Conservation (phyloP, 2,113 vertebrate species). For the Mormoops blainvillei region DNA sequence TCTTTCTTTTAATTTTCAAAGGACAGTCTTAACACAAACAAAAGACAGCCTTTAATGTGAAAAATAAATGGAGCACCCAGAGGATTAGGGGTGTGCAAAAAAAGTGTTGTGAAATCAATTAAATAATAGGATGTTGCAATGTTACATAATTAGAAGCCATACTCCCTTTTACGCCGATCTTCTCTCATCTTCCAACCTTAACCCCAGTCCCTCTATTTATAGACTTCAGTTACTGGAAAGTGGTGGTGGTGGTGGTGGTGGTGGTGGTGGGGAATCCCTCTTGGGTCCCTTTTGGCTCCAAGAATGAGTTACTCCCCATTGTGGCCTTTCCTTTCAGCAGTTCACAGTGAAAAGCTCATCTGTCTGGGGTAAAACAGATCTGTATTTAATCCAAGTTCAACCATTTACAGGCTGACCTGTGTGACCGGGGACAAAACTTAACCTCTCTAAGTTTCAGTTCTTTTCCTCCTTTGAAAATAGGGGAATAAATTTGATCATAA, state of each 20-base stretch:
- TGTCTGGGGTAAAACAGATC: neutral
- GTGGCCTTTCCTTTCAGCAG: neutral
- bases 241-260: too few relatives aligned
- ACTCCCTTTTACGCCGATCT: neutral
- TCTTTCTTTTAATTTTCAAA: neutral
- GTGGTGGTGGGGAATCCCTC: too few relatives aligned
- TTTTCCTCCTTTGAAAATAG: neutral
- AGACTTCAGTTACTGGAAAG: neutral
- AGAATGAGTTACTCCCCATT: neutral
- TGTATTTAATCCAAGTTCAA: neutral
- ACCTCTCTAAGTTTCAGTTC: neutral
- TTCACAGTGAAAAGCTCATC: neutral
- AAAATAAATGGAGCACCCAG: neutral
- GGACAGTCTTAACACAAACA: neutral
- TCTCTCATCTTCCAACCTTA: neutral
- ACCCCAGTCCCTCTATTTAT: neutral
- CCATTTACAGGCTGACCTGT: neutral
- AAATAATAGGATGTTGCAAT: neutral
- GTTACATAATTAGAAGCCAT: neutral
- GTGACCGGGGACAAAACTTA: neutral
- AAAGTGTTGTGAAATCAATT: neutral
- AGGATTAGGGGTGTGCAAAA: neutral
- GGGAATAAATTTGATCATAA: neutral
- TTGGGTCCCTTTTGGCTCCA: neutral
- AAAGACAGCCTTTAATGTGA: neutral